A percentile compares a stretch with the other conserved stretches of the same genome.
Conservation (phyloP, 2,113 vertebrate species). For the Jaculus jaculus region DNA sequence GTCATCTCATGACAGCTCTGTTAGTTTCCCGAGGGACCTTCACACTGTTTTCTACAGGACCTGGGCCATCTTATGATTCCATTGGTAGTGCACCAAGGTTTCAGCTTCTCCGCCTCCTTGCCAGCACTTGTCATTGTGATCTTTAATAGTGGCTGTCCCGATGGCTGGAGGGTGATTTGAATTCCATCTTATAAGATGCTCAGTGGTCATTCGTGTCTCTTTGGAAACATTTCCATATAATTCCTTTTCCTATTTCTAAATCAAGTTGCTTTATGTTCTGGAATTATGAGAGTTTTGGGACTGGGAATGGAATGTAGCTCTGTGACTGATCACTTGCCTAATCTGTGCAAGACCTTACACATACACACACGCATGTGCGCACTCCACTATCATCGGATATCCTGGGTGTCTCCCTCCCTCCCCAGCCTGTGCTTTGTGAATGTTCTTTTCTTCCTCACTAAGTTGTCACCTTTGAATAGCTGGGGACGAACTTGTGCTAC, state of each 20-base stretch:
- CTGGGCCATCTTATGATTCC: neutral
- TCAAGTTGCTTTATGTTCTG: neutral
- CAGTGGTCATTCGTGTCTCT: neutral
- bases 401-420: neutral
- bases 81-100: neutral
- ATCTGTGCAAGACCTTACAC: too few relatives aligned
- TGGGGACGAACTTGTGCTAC: neutral
- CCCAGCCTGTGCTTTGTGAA: neutral
- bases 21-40: neutral
- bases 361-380: too few relatives aligned
- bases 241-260: neutral
- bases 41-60: neutral
- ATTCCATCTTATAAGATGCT: conserved; percentile 1
- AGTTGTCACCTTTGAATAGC: neutral
- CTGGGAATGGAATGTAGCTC: too few relatives aligned
- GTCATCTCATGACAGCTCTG: neutral
- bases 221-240: neutral
- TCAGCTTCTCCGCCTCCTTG: neutral
- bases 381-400: neutral
- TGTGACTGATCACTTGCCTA: too few relatives aligned
- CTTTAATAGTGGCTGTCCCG: neutral
- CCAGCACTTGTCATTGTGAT: neutral
- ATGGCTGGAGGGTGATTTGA: neutral
- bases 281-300: neutral
- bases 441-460: neutral